These are phyloP conservation scores for Amyelois transitella DNA, from an alignment of 1,140 invertebrate species.

Conservation along the genomic window DNA sequence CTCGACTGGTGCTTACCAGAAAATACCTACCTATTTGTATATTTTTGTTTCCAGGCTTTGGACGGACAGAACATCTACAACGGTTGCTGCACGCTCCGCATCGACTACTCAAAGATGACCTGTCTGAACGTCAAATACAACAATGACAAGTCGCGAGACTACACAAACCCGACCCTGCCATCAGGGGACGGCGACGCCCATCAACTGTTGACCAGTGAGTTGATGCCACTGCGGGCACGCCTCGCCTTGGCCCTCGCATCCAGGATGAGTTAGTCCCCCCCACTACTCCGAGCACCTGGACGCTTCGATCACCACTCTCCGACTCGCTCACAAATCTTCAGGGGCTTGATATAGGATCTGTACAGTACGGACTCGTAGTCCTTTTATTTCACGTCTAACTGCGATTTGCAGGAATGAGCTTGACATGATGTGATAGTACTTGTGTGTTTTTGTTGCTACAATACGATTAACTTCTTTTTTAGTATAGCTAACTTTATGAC, in stretches of 20 bases:
- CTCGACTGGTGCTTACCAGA: not conserved
- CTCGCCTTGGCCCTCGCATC: constrained; percentile 65
- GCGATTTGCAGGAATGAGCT: no score
- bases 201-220: constrained; percentile 80
- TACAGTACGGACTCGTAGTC: not conserved
- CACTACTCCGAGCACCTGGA: constrained; percentile 59
- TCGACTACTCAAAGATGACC: constrained; percentile 98
- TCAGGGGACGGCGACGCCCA: constrained; percentile 87
- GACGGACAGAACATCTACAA: constrained; percentile 99
- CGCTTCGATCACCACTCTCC: constrained; percentile 37
- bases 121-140: constrained; percentile 99
- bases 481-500: no score
- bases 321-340: constrained; percentile 8
- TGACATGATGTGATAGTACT: no score
- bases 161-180: constrained; percentile 97
- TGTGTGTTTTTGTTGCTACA: no score
- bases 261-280: constrained; percentile 71
- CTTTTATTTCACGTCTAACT: no score
- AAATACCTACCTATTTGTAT: not conserved
- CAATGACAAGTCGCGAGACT: constrained; percentile 99
- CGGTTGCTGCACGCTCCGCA: constrained; percentile 98
- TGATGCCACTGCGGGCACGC: constrained; percentile 77
- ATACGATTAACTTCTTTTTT: no score
- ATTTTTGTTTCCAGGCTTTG: constrained; percentile 80
- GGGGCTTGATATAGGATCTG: not conserved